Evolutionary conservation across 2,888 invertebrate genomes (phyloP), one percentile per base, ranked within the genome.

Genomic region (Ochropleura leucogaster): DNA sequence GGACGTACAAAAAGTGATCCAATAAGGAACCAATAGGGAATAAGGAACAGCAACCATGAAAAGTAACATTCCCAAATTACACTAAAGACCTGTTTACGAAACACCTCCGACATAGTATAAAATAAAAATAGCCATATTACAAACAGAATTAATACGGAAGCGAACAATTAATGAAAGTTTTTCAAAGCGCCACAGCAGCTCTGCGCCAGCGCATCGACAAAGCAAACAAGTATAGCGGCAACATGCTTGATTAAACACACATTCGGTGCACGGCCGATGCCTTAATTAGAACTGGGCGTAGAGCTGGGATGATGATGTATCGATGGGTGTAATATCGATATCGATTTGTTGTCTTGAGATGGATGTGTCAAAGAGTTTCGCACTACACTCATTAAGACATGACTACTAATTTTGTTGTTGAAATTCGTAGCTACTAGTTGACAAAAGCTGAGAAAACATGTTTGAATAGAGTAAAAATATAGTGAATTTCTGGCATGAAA

Each of bases 191-290:
- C 77, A 85, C 60, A 67, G 64, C 60, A 67, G 64, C 62, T 44
- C 65, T 90, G 91, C 92, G 91, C 90, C 49, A 66, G 89, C 92
- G 91, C 93, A 92, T 91, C 89, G 89, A 93, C 92, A 93, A 93
- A 93, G 93, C 93, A 93, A 93, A 94, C 93, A 93, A 93, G 93
- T 88, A 90, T 84, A 89, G 92, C 88, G 94, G 94, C 94, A 91
- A 91, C 90, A 89, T 85, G 94, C 92, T 93, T 96, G 95, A 96
- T 96, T 96, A 95, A 94, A 95, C 95, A 93, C 93, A 95, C 95
- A 94, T 95, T 95, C 93, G 94, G 95, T 93, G 93, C 92, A 93
- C 93, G 93, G 94, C 90, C 95, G 94, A 96, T 96, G 95, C 95
- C 92, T 96, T 96, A 96, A 96, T 96, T 96, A 96, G 94, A 94